Evolutionary conservation across 1,140 invertebrate species (phyloP).

Genomic region (Eumeta japonica): DNA sequence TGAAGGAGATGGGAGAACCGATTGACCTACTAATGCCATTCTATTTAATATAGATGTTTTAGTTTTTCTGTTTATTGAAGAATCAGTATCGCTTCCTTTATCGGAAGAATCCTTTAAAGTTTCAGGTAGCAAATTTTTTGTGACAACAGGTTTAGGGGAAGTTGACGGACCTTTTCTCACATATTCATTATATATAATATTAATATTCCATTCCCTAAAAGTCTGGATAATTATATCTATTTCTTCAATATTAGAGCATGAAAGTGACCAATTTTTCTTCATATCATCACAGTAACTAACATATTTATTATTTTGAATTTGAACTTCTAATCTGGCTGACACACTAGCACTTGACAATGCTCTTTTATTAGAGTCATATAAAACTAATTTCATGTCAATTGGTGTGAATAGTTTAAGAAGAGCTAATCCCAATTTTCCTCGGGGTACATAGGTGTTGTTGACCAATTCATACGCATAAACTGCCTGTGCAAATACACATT

Average conservation of each 20-base stretch:
- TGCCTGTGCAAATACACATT: constrained; percentile 32
- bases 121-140: constrained; percentile 10
- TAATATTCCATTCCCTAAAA: constrained; percentile 22
- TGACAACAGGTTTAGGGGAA: constrained; percentile 7
- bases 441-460: constrained; percentile 26
- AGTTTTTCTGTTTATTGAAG: constrained; percentile 30
- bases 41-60: constrained; percentile 40
- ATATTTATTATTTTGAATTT: constrained; percentile 26
- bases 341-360: constrained; percentile 33
- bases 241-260: constrained; percentile 26
- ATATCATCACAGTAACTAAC: constrained; percentile 39
- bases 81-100: constrained; percentile 37
- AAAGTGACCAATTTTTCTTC: constrained; percentile 29
- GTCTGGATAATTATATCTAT: constrained; percentile 25
- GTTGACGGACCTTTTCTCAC: constrained; percentile 10
- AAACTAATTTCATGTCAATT: constrained; percentile 26
- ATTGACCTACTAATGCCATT: constrained; percentile 46
- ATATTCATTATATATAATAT: constrained; percentile 16
- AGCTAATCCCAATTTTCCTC: constrained; percentile 38
- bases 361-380: constrained; percentile 42
- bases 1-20: constrained; percentile 29
- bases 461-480: constrained; percentile 37
- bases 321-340: constrained; percentile 22
- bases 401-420: constrained; percentile 33
- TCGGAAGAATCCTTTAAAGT: constrained; percentile 11